phyloP scores from a whole-genome alignment of 2,888 invertebrate genomes.

The Cremastinae sp. region DNA sequence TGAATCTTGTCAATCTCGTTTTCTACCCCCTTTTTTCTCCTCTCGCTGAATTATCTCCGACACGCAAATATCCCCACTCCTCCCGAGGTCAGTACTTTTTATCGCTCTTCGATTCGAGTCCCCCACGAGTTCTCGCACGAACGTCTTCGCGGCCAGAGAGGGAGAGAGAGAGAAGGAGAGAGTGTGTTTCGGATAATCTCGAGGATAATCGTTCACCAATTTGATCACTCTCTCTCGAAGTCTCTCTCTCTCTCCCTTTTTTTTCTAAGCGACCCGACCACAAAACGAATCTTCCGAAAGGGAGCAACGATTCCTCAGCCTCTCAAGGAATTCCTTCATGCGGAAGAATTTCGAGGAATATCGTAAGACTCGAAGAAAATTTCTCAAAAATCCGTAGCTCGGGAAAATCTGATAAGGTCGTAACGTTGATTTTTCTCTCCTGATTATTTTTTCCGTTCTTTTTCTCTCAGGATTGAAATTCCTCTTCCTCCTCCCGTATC shows the following conservation, averaged over 20 bases:
- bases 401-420: no score
- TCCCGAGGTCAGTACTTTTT: conserved; percentile 66
- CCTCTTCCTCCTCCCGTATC: background rate
- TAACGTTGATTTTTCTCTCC: background rate
- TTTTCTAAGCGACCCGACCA: background rate
- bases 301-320: no score
- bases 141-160: conserved; percentile 35
- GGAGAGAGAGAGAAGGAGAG: conserved; percentile 8
- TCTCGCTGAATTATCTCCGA: conserved; percentile 50
- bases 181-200: conserved; percentile 47
- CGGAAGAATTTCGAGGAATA: no score
- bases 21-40: conserved; percentile 42
- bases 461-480: background rate
- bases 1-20: conserved; percentile 57
- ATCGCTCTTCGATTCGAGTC: conserved; percentile 39
- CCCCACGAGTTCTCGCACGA: conserved; percentile 52
- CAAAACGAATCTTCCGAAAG: background rate
- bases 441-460: background rate
- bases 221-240: conserved; percentile 24
- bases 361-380: no score
- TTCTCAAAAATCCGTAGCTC: no score
- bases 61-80: conserved; percentile 53
- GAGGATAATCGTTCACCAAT: conserved; percentile 56
- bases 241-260: conserved; percentile 23
- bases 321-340: no score